Evolutionary conservation across 1,140 invertebrate species (phyloP), one percentile per base, ranked within the genome.

Genomic region (Cataglyphis hispanica): DNA sequence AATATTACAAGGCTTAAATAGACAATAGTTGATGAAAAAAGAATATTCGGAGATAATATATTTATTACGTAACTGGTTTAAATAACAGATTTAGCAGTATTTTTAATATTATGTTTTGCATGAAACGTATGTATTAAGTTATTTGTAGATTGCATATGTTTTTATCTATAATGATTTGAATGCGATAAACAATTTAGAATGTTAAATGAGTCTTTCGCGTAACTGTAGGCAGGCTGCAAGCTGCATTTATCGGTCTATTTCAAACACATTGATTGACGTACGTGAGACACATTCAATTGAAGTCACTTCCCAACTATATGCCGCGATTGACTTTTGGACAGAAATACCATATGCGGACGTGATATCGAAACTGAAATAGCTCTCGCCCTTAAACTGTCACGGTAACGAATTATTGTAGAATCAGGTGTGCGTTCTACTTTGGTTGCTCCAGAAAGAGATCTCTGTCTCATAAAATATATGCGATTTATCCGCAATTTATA

Each of bases 211-310:
- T 13, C 40, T 60, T 40, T 31, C 13, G 27, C 61, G n/a, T 13
- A 63, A 67, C 61, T 67, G 27, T 63, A 34, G 31, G 40, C 11
- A 43, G 4, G 13, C 16, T 4, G 61, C n/a, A 19, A 72, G 11
- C 61, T 13, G n/a, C 75, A 43, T 80, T 90, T 86, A 72, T 58
- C 78, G 50, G 88, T 89, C 76, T 74, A 84, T 89, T 89, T 87
- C 72, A 67, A 60, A 63, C 22, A n/a, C 31, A 50, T 69, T 83
- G 87, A 90, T 90, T 87, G 85, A 87, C 78, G 56, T 64, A 69
- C 80, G 74, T 43, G 85, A 53, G 78, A 87, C 85, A 58, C 46
- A 22, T 80, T 78, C 64, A 43, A 84, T 74, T 53, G 50, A 43
- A 58, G n/a, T 53, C 31, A 56, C 60, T 86, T 86, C 69, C 78